Percentiles rank a stretch among this genome's conserved stretches.
Conservation (phyloP, 1,140 invertebrate species). For the Steinernema khuongi region DNA sequence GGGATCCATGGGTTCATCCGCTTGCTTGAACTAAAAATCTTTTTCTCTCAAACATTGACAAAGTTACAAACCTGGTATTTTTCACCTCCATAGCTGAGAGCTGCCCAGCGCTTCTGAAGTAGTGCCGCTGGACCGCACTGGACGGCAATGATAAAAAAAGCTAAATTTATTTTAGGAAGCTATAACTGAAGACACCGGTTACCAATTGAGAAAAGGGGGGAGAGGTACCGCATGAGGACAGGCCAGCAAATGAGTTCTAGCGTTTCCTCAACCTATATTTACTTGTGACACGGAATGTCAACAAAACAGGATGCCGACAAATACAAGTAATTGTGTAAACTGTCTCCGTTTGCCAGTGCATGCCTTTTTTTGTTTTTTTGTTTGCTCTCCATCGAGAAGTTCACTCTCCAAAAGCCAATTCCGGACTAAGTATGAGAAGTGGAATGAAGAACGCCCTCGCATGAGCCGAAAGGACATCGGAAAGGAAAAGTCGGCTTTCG, state of each 20-base stretch:
- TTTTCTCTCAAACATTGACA: too few species aligned
- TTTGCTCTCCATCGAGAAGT: not conserved
- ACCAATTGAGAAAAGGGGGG: not conserved
- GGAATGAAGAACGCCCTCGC: not conserved
- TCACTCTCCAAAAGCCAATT: not conserved
- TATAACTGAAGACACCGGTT: not conserved
- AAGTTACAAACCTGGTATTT: not conserved
- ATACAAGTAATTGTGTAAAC: not conserved
- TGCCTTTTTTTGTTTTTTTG: not conserved
- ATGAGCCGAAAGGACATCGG: not conserved
- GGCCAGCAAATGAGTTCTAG: too few species aligned
- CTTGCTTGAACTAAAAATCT: not conserved
- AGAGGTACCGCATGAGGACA: not conserved
- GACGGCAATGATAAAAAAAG: not conserved
- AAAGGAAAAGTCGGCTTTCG: not conserved
- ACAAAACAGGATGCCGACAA: not conserved
- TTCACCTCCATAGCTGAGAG: not conserved
- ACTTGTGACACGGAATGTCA: not conserved
- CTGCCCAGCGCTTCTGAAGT: not conserved
- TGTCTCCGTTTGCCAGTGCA: not conserved
- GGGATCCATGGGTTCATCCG: slow-evolving; percentile 3
- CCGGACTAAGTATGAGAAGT: not conserved
- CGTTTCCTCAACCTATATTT: too few species aligned
- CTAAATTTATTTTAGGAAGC: not conserved
- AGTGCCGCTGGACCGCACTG: not conserved